Conservation (phyloP, 2,888 invertebrate genomes). For the Galerucella pusilla region DNA sequence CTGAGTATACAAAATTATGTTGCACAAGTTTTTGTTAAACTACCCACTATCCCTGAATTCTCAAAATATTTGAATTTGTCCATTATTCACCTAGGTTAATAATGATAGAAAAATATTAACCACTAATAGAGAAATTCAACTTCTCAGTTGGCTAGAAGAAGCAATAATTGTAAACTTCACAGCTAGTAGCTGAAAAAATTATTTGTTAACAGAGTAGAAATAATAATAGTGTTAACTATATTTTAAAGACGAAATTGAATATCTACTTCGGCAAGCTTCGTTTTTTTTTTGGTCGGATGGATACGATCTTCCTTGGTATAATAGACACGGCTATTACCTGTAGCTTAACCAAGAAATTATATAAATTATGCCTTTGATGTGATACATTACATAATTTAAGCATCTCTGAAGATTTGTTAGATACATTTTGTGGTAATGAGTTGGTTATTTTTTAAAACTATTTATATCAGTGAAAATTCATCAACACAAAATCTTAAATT, state of each 20-base stretch:
- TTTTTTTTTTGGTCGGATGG: background rate
- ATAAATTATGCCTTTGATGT: slow-evolving; percentile 55
- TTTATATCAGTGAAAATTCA: too few relatives aligned
- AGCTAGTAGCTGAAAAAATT: too few relatives aligned
- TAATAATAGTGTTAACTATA: background rate
- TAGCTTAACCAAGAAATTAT: slow-evolving; percentile 56
- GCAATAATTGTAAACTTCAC: too few relatives aligned
- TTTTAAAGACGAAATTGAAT: background rate
- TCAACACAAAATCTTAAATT: background rate
- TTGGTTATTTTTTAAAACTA: background rate
- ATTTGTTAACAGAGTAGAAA: too few relatives aligned
- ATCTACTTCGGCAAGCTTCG: background rate
- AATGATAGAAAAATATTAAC: too few relatives aligned
- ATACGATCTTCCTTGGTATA: slow-evolving; percentile 18
- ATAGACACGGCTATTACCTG: slow-evolving; percentile 54
- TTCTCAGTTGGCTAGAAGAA: too few relatives aligned
- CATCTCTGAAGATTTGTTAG: background rate
- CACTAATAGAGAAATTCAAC: too few relatives aligned
- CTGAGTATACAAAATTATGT: too few relatives aligned
- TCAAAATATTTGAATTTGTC: too few relatives aligned
- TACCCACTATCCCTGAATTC: too few relatives aligned
- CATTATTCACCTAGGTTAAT: too few relatives aligned
- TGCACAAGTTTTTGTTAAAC: too few relatives aligned
- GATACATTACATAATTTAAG: slow-evolving; percentile 49
- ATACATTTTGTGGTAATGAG: background rate